Percentiles rank a stretch among this genome's conserved stretches.
Evolutionary conservation across 2,888 invertebrate genomes (phyloP).

Genomic region (Ichneumoninae sp.): DNA sequence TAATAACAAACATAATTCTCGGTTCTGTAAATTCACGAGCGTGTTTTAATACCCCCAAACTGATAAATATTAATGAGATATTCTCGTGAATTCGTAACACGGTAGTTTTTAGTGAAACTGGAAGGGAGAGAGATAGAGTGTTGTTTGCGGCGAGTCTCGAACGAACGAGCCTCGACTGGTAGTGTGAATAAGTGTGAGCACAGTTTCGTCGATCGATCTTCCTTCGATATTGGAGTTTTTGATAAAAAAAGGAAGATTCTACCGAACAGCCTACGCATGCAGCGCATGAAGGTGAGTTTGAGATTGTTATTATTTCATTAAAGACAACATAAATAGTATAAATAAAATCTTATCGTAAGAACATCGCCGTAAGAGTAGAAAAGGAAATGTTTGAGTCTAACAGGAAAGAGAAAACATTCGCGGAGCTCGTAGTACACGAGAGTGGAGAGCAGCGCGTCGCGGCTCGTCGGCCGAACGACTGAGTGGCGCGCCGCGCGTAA

Average conservation of each 20-base stretch:
- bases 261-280: slow-evolving; percentile 77
- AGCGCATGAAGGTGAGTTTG: slow-evolving; percentile 70
- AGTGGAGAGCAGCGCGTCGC: slow-evolving; percentile 55
- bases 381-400: background rate
- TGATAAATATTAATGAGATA: slow-evolving; percentile 44
- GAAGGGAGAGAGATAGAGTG: slow-evolving; percentile 14
- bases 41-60: background rate
- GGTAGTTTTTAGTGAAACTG: background rate
- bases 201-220: background rate
- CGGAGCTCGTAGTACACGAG: slow-evolving; percentile 6
- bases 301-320: background rate
- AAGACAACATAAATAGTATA: background rate
- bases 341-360: background rate
- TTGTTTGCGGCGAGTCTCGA: slow-evolving; percentile 7
- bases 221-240: slow-evolving; percentile 36
- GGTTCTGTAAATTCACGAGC: background rate
- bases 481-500: slow-evolving; percentile 62
- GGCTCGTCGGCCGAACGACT: slow-evolving; percentile 71
- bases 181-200: slow-evolving; percentile 26
- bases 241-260: slow-evolving; percentile 2
- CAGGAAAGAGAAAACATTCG: slow-evolving; percentile 2
- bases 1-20: background rate
- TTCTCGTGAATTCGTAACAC: slow-evolving; percentile 3
- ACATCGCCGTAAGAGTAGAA: background rate
- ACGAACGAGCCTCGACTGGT: background rate